Percentiles rank a stretch among this genome's conserved stretches.
These are phyloP conservation scores for Lemur catta DNA, from an alignment of 2,797 vertebrate species.

Conservation along the genomic window DNA sequence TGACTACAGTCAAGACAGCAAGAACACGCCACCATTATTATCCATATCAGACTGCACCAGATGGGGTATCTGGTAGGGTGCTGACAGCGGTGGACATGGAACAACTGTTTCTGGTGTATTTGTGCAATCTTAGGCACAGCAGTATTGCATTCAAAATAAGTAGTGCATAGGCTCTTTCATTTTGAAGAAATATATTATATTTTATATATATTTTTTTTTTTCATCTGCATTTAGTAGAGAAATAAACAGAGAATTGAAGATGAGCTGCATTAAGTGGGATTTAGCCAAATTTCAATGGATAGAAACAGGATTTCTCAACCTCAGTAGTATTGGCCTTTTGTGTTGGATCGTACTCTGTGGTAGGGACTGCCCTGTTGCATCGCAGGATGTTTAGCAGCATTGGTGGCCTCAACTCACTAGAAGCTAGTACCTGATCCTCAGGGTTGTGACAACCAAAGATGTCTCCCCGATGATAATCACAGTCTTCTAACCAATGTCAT, in stretches of 20 bases:
- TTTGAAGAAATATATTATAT: neutral
- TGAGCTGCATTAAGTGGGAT: slow-evolving; percentile 8
- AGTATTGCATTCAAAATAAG: neutral
- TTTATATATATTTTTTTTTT: neutral
- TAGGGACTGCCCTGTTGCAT: neutral
- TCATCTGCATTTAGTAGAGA: neutral
- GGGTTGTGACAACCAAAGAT: neutral
- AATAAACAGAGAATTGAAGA: slow-evolving; percentile 26
- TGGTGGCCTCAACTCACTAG: neutral
- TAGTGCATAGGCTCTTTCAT: neutral
- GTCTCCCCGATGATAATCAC: neutral
- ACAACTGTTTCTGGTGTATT: slow-evolving; percentile 21
- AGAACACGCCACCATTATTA: slow-evolving; percentile 77
- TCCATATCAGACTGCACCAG: slow-evolving; percentile 71
- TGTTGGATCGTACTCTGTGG: neutral
- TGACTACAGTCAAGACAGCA: slow-evolving; percentile 80
- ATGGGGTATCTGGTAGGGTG: slow-evolving; percentile 50
- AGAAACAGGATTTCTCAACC: neutral
- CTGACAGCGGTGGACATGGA: slow-evolving; percentile 7
- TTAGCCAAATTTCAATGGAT: neutral
- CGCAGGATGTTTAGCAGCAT: neutral
- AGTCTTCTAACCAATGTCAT: neutral
- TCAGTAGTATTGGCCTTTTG: neutral
- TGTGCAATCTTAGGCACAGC: neutral
- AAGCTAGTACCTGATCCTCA: neutral